Evolutionary conservation across 2,888 invertebrate genomes (phyloP).

Genomic region (Acleris laterana): DNA sequence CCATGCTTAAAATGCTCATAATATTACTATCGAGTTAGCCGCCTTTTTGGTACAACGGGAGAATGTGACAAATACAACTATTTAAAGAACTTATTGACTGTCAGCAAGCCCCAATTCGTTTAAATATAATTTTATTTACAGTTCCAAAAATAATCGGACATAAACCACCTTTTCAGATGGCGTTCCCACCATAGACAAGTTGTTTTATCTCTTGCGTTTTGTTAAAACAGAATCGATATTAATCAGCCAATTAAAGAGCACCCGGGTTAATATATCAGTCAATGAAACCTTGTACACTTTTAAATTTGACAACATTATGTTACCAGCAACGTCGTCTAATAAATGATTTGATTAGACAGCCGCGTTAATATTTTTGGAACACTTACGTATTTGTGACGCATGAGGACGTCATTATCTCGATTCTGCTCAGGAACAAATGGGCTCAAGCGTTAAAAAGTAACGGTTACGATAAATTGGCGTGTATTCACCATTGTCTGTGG

Average conservation of each 20-base stretch:
- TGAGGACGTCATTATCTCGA: constrained; percentile 48
- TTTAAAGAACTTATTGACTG: background rate
- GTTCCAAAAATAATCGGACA: background rate
- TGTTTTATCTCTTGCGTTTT: constrained; percentile 29
- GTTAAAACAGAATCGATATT: constrained; percentile 31
- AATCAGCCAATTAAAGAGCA: constrained; percentile 28
- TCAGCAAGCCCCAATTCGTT: background rate
- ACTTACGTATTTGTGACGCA: constrained; percentile 57
- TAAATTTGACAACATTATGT: constrained; percentile 38
- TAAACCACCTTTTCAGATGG: constrained; percentile 3
- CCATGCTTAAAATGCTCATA: too few relatives aligned
- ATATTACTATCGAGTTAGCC: too few relatives aligned
- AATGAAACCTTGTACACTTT: constrained; percentile 35
- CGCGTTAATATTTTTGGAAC: constrained; percentile 62
- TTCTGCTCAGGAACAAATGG: constrained; percentile 17
- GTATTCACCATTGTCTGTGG: too few relatives aligned
- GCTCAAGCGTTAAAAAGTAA: constrained; percentile 5
- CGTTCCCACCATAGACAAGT: constrained; percentile 4
- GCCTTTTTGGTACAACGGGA: too few relatives aligned
- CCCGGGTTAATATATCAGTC: constrained; percentile 37
- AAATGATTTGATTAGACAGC: constrained; percentile 64
- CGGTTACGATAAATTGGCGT: background rate
- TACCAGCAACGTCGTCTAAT: constrained; percentile 43
- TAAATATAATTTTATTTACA: background rate
- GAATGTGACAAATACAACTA: too few relatives aligned